These are phyloP conservation scores for Caranx melampygus DNA, from an alignment of 2,113 vertebrate genomes.

Conservation along the genomic window DNA sequence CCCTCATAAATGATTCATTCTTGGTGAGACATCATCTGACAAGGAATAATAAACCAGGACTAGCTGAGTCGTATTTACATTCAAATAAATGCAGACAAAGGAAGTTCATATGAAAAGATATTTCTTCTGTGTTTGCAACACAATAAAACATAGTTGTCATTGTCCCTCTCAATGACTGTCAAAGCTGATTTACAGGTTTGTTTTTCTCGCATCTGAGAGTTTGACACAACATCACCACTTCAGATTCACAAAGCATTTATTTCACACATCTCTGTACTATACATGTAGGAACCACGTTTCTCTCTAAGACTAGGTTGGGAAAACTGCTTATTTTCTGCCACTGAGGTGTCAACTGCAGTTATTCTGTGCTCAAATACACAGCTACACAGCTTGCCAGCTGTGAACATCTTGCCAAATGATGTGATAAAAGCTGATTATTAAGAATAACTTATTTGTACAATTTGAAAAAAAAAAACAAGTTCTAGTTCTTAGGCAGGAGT, in stretches of 20 bases:
- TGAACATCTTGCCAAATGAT: constrained; percentile 1
- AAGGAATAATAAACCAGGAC: constrained; percentile 80
- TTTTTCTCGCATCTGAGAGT: constrained; percentile 66
- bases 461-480: background rate
- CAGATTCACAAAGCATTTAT: constrained; percentile 29
- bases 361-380: background rate
- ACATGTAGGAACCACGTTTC: constrained; percentile 43
- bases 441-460: constrained; percentile 20
- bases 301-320: constrained; percentile 43
- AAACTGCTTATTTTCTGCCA: constrained; percentile 33
- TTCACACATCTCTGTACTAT: constrained; percentile 20
- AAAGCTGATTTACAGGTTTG: constrained; percentile 71
- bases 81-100: constrained; percentile 82
- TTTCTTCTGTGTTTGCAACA: constrained; percentile 77
- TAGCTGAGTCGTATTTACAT: constrained; percentile 78
- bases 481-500: background rate
- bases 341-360: constrained; percentile 20
- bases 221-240: constrained; percentile 67
- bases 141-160: constrained; percentile 78
- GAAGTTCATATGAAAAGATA: constrained; percentile 76
- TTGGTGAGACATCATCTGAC: constrained; percentile 77
- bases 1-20: constrained; percentile 81
- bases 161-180: constrained; percentile 76
- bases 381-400: constrained; percentile 9
- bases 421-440: background rate